phyloP scores from a whole-genome alignment of 2,113 vertebrate species.

The Corythoichthys intestinalis region DNA sequence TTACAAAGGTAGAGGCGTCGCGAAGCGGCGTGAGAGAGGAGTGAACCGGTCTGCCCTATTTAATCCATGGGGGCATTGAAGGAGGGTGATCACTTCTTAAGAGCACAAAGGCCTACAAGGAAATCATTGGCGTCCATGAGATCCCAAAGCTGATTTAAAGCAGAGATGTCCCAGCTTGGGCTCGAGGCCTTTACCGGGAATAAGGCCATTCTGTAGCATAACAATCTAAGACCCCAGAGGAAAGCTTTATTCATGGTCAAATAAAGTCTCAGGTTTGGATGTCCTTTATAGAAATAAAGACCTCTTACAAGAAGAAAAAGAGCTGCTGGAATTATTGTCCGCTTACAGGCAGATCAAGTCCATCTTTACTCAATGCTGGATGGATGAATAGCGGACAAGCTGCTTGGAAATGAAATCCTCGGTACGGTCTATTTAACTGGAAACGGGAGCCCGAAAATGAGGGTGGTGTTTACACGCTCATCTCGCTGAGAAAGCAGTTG shows the following conservation, averaged over 20 bases:
- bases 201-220: constrained; percentile 85
- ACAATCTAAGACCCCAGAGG: constrained; percentile 82
- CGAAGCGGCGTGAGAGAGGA: constrained; percentile 84
- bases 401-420: constrained; percentile 28
- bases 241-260: constrained; percentile 47
- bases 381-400: constrained; percentile 27
- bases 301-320: constrained; percentile 14
- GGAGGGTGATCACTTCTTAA: constrained; percentile 98
- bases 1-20: constrained; percentile 87
- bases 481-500: neutral
- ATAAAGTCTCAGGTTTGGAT: constrained; percentile 43
- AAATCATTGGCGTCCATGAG: constrained; percentile 89
- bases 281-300: constrained; percentile 37
- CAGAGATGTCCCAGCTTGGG: constrained; percentile 86
- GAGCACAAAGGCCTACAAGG: constrained; percentile 92
- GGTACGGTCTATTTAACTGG: constrained; percentile 28
- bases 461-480: constrained; percentile 34
- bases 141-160: constrained; percentile 97
- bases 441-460: constrained; percentile 40
- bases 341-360: constrained; percentile 50
- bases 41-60: constrained; percentile 82
- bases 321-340: constrained; percentile 29
- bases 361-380: constrained; percentile 46
- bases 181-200: constrained; percentile 83
- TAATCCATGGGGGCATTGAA: constrained; percentile 94